phyloP scores from a whole-genome alignment of 2,888 invertebrate species.

The Xylocampa areola region DNA sequence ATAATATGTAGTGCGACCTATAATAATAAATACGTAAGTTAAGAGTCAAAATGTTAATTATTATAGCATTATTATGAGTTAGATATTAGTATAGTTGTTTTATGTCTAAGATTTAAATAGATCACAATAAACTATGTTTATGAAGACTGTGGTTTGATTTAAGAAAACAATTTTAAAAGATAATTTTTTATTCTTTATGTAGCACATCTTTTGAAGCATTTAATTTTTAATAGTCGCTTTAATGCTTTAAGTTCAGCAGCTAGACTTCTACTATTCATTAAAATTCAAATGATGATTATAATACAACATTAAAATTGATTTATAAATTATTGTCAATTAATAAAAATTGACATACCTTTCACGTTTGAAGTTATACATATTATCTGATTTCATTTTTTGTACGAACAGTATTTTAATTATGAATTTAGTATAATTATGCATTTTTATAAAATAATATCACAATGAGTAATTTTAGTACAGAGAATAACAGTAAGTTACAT shows the following conservation, averaged over 20 bases:
- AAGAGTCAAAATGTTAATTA: constrained; percentile 33
- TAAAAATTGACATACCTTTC: constrained; percentile 32
- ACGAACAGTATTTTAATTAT: constrained; percentile 37
- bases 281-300: constrained; percentile 37
- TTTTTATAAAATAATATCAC: constrained; percentile 59
- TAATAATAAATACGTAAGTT: background rate
- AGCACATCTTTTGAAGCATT: constrained; percentile 58
- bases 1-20: background rate
- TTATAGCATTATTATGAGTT: constrained; percentile 13
- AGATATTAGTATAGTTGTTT: constrained; percentile 25
- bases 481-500: constrained; percentile 40
- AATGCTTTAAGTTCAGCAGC: constrained; percentile 45
- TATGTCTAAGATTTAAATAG: constrained; percentile 16
- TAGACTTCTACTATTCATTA: constrained; percentile 36
- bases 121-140: constrained; percentile 9
- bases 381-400: constrained; percentile 36
- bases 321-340: constrained; percentile 37
- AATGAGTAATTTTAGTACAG: constrained; percentile 42
- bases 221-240: constrained; percentile 49
- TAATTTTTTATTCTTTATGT: constrained; percentile 47
- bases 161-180: constrained; percentile 42
- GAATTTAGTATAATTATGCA: constrained; percentile 26
- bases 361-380: constrained; percentile 11
- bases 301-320: constrained; percentile 38
- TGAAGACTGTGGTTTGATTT: constrained; percentile 1